These are phyloP conservation scores for Oncorhynchus keta DNA, from an alignment of 2,113 vertebrate genomes.

Conservation along the genomic window DNA sequence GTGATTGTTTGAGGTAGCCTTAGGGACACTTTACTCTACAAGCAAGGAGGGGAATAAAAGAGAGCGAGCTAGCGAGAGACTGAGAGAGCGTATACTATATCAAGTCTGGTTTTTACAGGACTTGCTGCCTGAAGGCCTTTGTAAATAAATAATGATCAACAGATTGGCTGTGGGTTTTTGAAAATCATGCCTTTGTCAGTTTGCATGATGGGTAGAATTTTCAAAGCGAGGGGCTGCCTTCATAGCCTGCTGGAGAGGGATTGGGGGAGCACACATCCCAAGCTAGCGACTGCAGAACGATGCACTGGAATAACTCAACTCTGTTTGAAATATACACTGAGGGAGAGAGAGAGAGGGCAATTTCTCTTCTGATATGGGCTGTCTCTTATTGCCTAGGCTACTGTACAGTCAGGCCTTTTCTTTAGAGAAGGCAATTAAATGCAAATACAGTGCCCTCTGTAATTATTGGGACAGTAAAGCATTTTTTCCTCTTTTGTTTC, in stretches of 20 bases:
- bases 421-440: neutral
- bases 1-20: conserved; percentile 99
- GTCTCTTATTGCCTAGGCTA: too few relatives aligned
- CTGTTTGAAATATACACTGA: conserved; percentile 73
- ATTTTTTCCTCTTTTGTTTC: too few relatives aligned
- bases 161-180: conserved; percentile 99
- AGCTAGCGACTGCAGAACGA: conserved; percentile 82
- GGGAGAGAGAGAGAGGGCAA: conserved; percentile 38
- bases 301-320: conserved; percentile 85
- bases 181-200: conserved; percentile 99
- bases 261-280: conserved; percentile 82
- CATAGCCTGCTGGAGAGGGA: conserved; percentile 90
- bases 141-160: conserved; percentile 99
- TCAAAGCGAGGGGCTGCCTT: conserved; percentile 97
- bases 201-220: conserved; percentile 99
- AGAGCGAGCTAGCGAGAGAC: conserved; percentile 16
- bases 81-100: conserved; percentile 84
- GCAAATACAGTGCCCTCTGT: neutral
- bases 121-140: conserved; percentile 96
- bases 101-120: conserved; percentile 98
- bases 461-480: too few relatives aligned
- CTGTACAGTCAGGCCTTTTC: too few relatives aligned
- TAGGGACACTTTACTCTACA: conserved; percentile 84
- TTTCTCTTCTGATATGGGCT: too few relatives aligned
- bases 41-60: conserved; percentile 77